Base-by-base conservation (phyloP, 2,888 invertebrate species). In the Morpho helenor region DNA sequence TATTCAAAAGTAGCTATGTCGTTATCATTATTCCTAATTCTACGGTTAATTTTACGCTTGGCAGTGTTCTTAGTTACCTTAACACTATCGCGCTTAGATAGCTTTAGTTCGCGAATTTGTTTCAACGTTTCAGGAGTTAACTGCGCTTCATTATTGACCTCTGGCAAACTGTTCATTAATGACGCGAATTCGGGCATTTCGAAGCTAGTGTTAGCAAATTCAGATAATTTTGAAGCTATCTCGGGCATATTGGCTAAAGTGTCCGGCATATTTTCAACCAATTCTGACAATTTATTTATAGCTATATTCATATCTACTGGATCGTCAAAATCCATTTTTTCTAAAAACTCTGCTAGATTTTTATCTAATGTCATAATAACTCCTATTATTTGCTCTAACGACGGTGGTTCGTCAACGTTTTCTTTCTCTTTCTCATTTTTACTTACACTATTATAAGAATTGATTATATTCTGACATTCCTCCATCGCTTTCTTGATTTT, bases 401-500 rank as follows among this genome's bases (percentile, higher is more conserved):
- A 84, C 0, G 85, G 59, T 1, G 79, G 75, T 0, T 76, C 77
- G 0, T 82, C 77, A 2, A 68, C 52, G 0, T 68, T 59, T 1
- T 68, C 76, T 0, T 64, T 73, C 0, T 74, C 73, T 0, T 79
- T 78, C 1, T 74, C 78, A 0, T 74, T 77, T 1, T 77, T 71
- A 8, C 79, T 80, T 54, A 79, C 78, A 62, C 74, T 79, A 63
- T 84, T 85, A 23, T 86, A 87, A 0, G 87, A 84, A 49, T 87
- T 85, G 2, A 89, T 89, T 22, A 89, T 87, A 65, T 87, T 86
- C 70, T 89, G 87, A 61, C 89, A 88, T 46, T 89, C 88, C 57
- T 89, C 90, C 85, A 90, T 87, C 0, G 88, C 88, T 63, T 85
- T 88, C 60, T 88, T 90, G 6, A 90, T 86, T 71, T 89, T 87